Base-by-base conservation (phyloP, 1,140 invertebrate species). In the Cheumatopsyche charites region DNA sequence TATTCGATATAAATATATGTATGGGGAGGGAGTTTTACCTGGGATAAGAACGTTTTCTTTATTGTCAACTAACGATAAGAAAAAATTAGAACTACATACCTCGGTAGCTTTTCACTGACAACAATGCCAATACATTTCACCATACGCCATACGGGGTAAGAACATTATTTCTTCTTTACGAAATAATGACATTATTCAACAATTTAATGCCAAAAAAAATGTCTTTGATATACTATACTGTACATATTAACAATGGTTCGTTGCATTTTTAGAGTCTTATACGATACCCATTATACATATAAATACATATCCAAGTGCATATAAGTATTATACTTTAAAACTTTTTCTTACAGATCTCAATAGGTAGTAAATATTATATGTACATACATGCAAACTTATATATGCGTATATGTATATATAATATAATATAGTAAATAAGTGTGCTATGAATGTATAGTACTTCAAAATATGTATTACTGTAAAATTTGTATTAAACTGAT, bases 171-270 rank as follows among this genome's bases (percentile, higher is more conserved):
- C 65, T 65, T 66, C 72, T 70, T 70, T 15, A 70, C 62, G 42
- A 75, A 70, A 71, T 74, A 75, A 75, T 75, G 67, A 75, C 70
- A 45, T 49, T 67, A 72, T 75, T 75, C 73, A 72, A 15, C 62
- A 63, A 42, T 29, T 71, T 29, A 23, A 11, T n/a, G 23, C 4
- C 4, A 74, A 47, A 71, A 68, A 70, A 68, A 72, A 65, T 68
- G 70, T 74, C 73, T 26, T 61, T 26, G 42, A 26, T 61, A 26
- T 62, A 25, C 65, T 29, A 47, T 29, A 36, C 71, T 58, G 71
- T 71, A 67, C 63, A 71, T 71, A 69, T 75, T 69, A 69, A 45
- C 67, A 43, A 69, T 65, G 70, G 70, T 70, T 75, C 73, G 72
- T 75, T 75, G 73, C 66, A 68, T 45, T 52, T 63, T 69, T 67